Percentiles rank a stretch among this genome's conserved stretches.
These are phyloP conservation scores for Mamestra brassicae DNA, from an alignment of 2,888 invertebrate species.

Conservation along the genomic window DNA sequence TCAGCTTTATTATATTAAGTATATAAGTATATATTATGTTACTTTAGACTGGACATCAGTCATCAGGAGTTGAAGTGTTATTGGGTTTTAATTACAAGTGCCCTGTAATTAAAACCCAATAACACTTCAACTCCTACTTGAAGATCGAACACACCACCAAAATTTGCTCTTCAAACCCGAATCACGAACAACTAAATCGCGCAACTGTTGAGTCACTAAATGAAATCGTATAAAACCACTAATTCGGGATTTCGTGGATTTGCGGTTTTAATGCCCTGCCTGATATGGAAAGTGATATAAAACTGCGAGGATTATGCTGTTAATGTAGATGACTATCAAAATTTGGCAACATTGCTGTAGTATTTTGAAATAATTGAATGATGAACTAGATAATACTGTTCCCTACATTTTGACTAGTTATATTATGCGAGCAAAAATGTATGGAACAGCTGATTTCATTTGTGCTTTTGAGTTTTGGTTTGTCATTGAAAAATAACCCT, in stretches of 20 bases:
- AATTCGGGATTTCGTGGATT: slow-evolving; percentile 47
- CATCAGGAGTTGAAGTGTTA: too few species aligned
- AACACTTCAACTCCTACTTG: too few species aligned
- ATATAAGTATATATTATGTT: too few species aligned
- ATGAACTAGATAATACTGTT: neutral
- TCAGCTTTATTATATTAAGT: too few species aligned
- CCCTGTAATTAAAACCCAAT: too few species aligned
- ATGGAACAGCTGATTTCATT: neutral
- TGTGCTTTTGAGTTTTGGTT: too few species aligned
- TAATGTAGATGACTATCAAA: slow-evolving; percentile 37
- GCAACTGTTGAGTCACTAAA: slow-evolving; percentile 70
- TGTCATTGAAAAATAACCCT: too few species aligned
- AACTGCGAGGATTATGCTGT: slow-evolving; percentile 35
- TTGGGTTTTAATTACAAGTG: too few species aligned
- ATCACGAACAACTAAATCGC: slow-evolving; percentile 20
- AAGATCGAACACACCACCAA: too few species aligned
- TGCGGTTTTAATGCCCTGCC: slow-evolving; percentile 41
- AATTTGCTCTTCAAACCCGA: neutral
- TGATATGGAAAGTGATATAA: slow-evolving; percentile 45
- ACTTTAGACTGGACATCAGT: too few species aligned
- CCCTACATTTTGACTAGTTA: neutral
- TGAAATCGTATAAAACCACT: slow-evolving; percentile 52
- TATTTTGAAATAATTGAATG: slow-evolving; percentile 11
- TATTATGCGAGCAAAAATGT: neutral
- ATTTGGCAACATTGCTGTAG: neutral